phyloP scores from a whole-genome alignment of 1,140 invertebrate genomes.

The Drosophila guanche region DNA sequence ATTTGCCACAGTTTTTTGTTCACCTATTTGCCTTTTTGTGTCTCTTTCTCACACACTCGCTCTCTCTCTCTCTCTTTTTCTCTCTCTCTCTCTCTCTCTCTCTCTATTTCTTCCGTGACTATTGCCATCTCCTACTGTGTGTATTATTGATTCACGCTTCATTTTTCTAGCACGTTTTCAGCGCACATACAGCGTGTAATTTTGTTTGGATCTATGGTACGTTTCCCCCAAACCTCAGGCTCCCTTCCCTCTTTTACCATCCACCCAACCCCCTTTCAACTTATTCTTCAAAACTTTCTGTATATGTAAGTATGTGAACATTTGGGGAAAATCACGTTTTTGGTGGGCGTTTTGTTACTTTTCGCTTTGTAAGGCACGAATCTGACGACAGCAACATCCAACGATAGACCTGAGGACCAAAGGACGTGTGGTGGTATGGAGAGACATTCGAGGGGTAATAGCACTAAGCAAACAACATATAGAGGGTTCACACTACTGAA shows the following conservation, averaged over 20 bases:
- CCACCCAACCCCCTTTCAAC: neutral
- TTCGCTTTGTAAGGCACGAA: conserved; percentile 48
- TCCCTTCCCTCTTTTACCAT: neutral
- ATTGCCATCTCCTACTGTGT: conserved; percentile 7
- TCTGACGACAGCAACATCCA: conserved; percentile 18
- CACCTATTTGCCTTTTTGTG: conserved; percentile 1
- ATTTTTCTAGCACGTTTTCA: conserved; percentile 77
- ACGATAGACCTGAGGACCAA: neutral
- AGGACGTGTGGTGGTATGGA: too few relatives aligned
- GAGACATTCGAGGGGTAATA: too few relatives aligned
- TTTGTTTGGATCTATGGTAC: conserved; percentile 69
- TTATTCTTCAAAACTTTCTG: conserved; percentile 3
- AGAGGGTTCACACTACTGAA: too few relatives aligned
- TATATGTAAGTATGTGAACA: conserved; percentile 19
- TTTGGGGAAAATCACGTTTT: conserved; percentile 50
- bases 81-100: neutral
- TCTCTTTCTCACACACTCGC: neutral
- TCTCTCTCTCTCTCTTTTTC: conserved; percentile 8
- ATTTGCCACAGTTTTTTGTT: conserved; percentile 37
- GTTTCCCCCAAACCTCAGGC: conserved; percentile 1
- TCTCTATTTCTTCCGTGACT: neutral
- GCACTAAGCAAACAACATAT: too few relatives aligned
- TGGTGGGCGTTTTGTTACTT: conserved; percentile 51
- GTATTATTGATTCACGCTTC: conserved; percentile 78
- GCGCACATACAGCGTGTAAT: conserved; percentile 68